Percentiles rank a stretch among this genome's conserved stretches.
phyloP scores from a whole-genome alignment of 2,113 vertebrate species.

The Brienomyrus longianalis region DNA sequence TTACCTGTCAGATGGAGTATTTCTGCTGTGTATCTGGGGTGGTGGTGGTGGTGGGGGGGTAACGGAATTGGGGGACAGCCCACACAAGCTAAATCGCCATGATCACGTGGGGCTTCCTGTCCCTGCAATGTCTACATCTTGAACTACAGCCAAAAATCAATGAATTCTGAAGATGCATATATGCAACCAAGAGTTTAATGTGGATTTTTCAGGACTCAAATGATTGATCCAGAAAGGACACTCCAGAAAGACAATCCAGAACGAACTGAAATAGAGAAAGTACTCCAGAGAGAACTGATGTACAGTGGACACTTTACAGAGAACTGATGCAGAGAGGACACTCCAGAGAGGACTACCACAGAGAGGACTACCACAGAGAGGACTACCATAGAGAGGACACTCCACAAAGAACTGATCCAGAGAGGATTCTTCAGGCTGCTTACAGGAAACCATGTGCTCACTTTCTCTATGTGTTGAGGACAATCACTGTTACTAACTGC shows the following conservation, averaged over 20 bases:
- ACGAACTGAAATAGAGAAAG: neutral
- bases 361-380: neutral
- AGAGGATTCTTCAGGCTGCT: neutral
- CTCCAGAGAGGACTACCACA: neutral
- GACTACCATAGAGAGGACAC: neutral
- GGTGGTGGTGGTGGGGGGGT: too few relatives aligned
- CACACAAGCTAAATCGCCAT: neutral
- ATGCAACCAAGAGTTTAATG: neutral
- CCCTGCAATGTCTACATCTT: neutral
- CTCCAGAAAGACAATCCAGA: neutral
- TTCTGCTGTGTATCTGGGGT: neutral
- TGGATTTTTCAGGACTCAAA: neutral
- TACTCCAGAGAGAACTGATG: neutral
- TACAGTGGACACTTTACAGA: neutral
- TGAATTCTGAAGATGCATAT: neutral
- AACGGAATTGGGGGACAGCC: neutral
- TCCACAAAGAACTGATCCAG: neutral
- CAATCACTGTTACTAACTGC: neutral
- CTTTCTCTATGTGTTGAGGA: neutral
- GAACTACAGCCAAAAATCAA: neutral
- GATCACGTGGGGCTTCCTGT: neutral
- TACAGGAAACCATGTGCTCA: neutral
- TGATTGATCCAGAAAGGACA: neutral
- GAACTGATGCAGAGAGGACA: neutral
- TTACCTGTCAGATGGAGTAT: slow-evolving; percentile 1